Evolutionary conservation across 2,113 vertebrate genomes (phyloP).

Genomic region (Protobothrops mucrosquamatus): DNA sequence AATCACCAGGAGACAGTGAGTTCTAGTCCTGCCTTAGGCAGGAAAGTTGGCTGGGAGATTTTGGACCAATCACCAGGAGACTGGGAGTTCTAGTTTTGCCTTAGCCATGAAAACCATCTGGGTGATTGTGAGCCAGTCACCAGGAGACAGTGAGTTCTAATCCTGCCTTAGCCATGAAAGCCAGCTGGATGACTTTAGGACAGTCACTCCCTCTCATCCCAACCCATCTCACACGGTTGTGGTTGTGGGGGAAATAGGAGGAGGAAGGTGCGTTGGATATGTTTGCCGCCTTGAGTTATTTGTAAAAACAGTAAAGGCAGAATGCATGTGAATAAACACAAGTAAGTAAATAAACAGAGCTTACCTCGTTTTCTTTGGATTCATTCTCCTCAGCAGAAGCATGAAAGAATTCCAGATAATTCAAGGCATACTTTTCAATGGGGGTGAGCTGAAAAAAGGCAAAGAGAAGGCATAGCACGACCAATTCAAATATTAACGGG

Average conservation of each 20-base stretch:
- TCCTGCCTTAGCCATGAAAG: not conserved
- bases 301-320: not conserved
- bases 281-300: not conserved
- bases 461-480: not conserved
- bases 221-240: not conserved
- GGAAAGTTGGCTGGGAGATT: accelerated
- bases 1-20: accelerated
- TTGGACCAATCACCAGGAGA: not conserved
- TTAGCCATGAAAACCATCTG: accelerated
- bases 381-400: conserved; percentile 62
- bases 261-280: not conserved
- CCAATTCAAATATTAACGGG: not conserved
- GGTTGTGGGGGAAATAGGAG: not conserved
- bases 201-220: not conserved
- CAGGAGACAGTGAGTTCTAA: not conserved
- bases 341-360: not conserved
- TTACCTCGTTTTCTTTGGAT: conserved; percentile 62
- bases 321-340: not conserved
- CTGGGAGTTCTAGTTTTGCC: not conserved
- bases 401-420: conserved; percentile 87
- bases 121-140: accelerated
- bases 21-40: not conserved
- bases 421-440: conserved; percentile 91
- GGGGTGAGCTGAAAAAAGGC: conserved; percentile 81
- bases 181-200: not conserved